Base-by-base conservation (phyloP, 2,113 vertebrate genomes). In the Carassius gibelio region DNA sequence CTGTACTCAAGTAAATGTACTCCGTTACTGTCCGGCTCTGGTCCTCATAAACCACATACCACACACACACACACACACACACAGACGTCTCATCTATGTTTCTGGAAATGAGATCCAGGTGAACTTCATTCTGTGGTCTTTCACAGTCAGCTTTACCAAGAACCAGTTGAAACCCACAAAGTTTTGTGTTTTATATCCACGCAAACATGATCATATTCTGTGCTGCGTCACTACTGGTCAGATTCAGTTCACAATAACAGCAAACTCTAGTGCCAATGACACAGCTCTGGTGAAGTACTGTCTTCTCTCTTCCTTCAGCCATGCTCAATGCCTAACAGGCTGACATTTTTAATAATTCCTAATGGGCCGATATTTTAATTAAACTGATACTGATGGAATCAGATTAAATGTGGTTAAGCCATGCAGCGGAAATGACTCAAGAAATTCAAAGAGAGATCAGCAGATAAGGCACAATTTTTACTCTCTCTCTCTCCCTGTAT, bases 321-420 rank as follows among this genome's bases (percentile, higher is more conserved):
- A 13, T 81, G 69, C 83, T 52, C 72, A 81, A 80, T 34, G 64
- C 83, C 83, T 88, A 85, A 88, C 72, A 75, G 45, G 72, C 72
- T 82, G 87, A 72, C 88, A 74, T 87, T 86, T 88, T 86, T 86
- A 88, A 86, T 86, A 85, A 86, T 85, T 88, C 79, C 85, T 88
- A 88, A 88, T 88, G 72, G 85, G 87, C 71, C 75, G 85, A 76
- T 81, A 75, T 83, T 88, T 42, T 42, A 42, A 42, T 42, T 42
- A 7, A 42, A 42, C 38, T 42, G 38, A 42, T 42, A 42, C 38
- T 42, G 38, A 42, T 42, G 38, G 38, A 42, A 42, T 42, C 38
- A 42, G 38, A 42, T 42, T 42, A 42, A 42, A 42, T 42, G 38
- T 42, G 38, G 38, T 42, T 42, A 42, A 42, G 38, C 38, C 38